Evolutionary conservation across 2,113 vertebrate species (phyloP), one percentile per base, ranked within the genome.

Genomic region (Mastomys natalensis): DNA sequence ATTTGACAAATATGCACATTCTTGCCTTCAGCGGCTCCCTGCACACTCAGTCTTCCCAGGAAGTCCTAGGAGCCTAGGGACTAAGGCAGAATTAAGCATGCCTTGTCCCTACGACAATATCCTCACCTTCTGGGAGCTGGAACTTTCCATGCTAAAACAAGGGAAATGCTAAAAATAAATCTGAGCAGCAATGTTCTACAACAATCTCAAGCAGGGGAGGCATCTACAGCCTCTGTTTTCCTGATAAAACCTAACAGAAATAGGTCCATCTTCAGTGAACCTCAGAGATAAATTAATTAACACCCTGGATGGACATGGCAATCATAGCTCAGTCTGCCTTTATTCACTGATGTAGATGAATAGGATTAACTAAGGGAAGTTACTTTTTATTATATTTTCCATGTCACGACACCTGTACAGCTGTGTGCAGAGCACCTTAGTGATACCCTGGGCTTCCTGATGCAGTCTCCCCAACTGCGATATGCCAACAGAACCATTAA

Each of bases 371-470:
- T 3, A 34, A 90, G 64, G 29, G 37, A 45, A 73, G 15, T 4
- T 51, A 15, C 45, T 70, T 53, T 68, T 64, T 60, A 16, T 34
- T 70, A 0, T n/a, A 2, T n/a, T 15, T 70, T 43, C 24, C 8
- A 60, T 1, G 8, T n/a, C 60, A 0, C 4, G 1, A 43, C 9
- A 45, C 4, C 53, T 77, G 34, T 70, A 40, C 29, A 0, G 0
- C 24, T 15, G 34, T 45, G 80, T 29, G 2, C 2, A 62, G 43
- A 22, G 53, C 7, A 78, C 40, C 51, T 11, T 48, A 0, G 0
- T 19, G 37, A 0, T 7, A 21, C 12, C 55, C 68, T 17, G 9
- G 85, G 58, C 48, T 87, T 96, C 34, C 53, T 17, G 1, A 40
- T 3, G 12, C 21, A 31, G 58, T 8, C 16, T 19, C 37, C 77